Conservation (phyloP, 2,797 vertebrate genomes). For the Macropus fuliginosus region DNA sequence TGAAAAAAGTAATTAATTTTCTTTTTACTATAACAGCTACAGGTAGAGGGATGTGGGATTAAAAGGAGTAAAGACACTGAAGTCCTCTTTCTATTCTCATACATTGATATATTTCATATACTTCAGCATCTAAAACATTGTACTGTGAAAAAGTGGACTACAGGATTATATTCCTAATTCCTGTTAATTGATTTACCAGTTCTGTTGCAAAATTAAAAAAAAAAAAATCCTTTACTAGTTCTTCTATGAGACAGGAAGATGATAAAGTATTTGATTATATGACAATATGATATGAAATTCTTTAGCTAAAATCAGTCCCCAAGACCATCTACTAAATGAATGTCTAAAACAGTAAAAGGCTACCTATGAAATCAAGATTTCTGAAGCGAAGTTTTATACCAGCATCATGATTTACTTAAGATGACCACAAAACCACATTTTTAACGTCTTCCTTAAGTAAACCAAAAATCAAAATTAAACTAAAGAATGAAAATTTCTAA, state of each 20-base stretch:
- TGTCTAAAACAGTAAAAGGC: background rate
- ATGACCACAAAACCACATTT: background rate
- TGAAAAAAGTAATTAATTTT: background rate
- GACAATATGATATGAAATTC: background rate
- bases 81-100: background rate
- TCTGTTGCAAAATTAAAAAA: background rate
- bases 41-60: background rate
- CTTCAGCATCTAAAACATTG: background rate
- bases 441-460: background rate
- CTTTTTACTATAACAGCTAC: background rate
- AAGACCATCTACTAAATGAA: background rate
- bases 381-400: background rate
- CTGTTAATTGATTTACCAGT: background rate
- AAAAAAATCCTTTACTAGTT: background rate
- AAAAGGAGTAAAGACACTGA: background rate
- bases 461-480: background rate
- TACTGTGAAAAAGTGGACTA: background rate
- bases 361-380: background rate
- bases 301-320: background rate
- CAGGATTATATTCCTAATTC: background rate
- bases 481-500: background rate
- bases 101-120: background rate
- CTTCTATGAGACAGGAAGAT: background rate
- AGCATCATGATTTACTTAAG: background rate
- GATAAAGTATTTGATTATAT: background rate